A percentile compares a stretch with the other conserved stretches of the same genome.
Conservation (phyloP, 2,888 invertebrate species). For the Sarcophaga carnaria region DNA sequence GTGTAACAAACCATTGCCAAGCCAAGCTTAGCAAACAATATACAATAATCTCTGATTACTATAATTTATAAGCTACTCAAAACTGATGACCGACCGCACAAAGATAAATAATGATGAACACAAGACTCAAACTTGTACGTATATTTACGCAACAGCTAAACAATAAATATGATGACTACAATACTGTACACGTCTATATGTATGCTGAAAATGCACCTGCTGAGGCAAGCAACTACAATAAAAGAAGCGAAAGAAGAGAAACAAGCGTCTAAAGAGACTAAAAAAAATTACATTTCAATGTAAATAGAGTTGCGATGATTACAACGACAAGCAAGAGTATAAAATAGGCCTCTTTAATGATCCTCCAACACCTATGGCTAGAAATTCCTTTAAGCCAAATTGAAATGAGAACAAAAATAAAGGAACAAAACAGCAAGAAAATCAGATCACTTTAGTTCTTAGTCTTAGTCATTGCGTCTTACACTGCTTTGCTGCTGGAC, state of each 20-base stretch:
- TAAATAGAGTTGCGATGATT: slow-evolving; percentile 51
- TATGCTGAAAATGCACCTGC: slow-evolving; percentile 62
- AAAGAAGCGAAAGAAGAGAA: neutral
- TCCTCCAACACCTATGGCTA: slow-evolving; percentile 67
- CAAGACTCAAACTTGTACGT: slow-evolving; percentile 30
- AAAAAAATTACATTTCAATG: slow-evolving; percentile 3
- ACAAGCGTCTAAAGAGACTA: slow-evolving; percentile 11
- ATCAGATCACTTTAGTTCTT: slow-evolving; percentile 26
- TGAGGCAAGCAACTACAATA: slow-evolving; percentile 41
- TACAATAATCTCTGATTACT: slow-evolving; percentile 65
- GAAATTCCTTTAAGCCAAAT: slow-evolving; percentile 57
- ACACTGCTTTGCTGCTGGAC: slow-evolving; percentile 41
- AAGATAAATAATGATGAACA: slow-evolving; percentile 68
- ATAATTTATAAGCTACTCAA: slow-evolving; percentile 69
- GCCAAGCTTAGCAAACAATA: slow-evolving; percentile 17
- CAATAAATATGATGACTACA: slow-evolving; percentile 23
- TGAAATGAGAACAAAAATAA: slow-evolving; percentile 25
- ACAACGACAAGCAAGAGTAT: slow-evolving; percentile 10
- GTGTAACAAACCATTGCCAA: too few relatives aligned
- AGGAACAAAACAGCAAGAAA: neutral
- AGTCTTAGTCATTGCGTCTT: slow-evolving; percentile 25
- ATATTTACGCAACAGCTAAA: slow-evolving; percentile 48
- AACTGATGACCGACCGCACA: slow-evolving; percentile 70
- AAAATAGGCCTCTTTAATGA: slow-evolving; percentile 50
- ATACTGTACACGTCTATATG: neutral